A percentile compares a stretch with the other conserved stretches of the same genome.
Conservation (phyloP, 2,797 vertebrate species). For the Allobates femoralis region DNA sequence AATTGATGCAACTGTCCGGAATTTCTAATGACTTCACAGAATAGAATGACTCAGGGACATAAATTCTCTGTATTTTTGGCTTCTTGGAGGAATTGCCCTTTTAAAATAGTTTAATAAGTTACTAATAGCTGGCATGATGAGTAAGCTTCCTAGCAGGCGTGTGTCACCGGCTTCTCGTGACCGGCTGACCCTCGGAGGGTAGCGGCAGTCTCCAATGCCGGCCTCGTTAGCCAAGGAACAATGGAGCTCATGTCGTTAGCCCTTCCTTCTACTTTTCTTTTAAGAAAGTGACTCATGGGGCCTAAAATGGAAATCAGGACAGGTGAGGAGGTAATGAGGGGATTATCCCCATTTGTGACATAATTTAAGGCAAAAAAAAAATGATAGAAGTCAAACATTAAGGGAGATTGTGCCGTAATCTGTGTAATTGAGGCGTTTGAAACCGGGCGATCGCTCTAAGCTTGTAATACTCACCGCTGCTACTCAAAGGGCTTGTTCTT, state of each 20-base stretch:
- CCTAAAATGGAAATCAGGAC: slow-evolving; percentile 2
- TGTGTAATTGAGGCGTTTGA: slow-evolving; percentile 37
- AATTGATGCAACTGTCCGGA: not conserved
- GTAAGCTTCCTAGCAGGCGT: not conserved
- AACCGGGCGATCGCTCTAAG: slow-evolving; percentile 25
- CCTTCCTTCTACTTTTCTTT: not conserved
- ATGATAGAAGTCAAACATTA: slow-evolving; percentile 31
- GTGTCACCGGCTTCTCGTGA: not conserved
- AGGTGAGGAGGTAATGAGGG: slow-evolving; percentile 35
- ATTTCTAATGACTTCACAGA: not conserved
- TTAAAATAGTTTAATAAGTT: not conserved
- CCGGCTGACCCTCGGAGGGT: not conserved
- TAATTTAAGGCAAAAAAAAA: not conserved
- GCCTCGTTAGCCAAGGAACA: not conserved
- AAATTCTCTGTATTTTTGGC: not conserved
- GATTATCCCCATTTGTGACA: slow-evolving; percentile 25
- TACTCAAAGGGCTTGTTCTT: slow-evolving; percentile 38
- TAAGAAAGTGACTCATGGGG: slow-evolving; percentile 28
- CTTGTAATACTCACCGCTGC: slow-evolving; percentile 36
- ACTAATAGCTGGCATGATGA: not conserved
- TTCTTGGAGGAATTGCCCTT: not conserved
- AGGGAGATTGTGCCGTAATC: slow-evolving; percentile 34
- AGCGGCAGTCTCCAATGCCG: not conserved
- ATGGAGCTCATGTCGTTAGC: not conserved
- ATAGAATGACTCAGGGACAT: not conserved